Percentiles rank a stretch among this genome's conserved stretches.
Conservation (phyloP, 2,888 invertebrate species). For the Achlya flavicornis region DNA sequence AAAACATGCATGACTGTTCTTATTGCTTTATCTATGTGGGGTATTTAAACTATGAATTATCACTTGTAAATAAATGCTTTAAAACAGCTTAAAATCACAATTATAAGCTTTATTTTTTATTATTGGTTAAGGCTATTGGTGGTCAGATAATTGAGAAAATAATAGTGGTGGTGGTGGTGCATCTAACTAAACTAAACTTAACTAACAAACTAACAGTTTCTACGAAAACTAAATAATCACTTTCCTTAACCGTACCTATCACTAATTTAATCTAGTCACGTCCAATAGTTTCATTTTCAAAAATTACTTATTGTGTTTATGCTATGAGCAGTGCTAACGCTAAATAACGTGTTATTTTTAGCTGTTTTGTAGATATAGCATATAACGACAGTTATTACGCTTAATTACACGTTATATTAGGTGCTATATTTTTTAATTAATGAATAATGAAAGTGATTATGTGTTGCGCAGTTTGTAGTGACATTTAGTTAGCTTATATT, state of each 20-base stretch:
- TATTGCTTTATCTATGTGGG: too few relatives aligned
- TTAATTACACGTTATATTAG: slow-evolving; percentile 10
- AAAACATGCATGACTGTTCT: too few relatives aligned
- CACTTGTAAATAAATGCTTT: too few relatives aligned
- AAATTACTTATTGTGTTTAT: slow-evolving; percentile 32
- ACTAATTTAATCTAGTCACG: slow-evolving; percentile 22
- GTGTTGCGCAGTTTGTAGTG: slow-evolving; percentile 21
- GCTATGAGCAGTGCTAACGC: slow-evolving; percentile 19
- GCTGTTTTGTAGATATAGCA: slow-evolving; percentile 12
- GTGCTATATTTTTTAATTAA: slow-evolving; percentile 6
- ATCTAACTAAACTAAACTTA: slow-evolving; percentile 7
- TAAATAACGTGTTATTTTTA: slow-evolving; percentile 16
- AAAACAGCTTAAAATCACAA: too few relatives aligned
- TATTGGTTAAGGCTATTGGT: too few relatives aligned
- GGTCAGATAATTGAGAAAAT: neutral
- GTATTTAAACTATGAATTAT: too few relatives aligned
- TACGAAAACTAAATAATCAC: slow-evolving; percentile 59
- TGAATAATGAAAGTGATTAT: slow-evolving; percentile 66
- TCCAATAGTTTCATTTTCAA: slow-evolving; percentile 72
- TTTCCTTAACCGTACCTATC: slow-evolving; percentile 53
- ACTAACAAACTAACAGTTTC: slow-evolving; percentile 28
- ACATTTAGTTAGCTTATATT: slow-evolving; percentile 11
- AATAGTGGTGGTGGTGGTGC: neutral
- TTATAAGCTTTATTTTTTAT: too few relatives aligned
- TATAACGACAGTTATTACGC: neutral